Evolutionary conservation across 2,113 vertebrate genomes (phyloP), one percentile per base, ranked within the genome.

Genomic region (Motacilla alba): DNA sequence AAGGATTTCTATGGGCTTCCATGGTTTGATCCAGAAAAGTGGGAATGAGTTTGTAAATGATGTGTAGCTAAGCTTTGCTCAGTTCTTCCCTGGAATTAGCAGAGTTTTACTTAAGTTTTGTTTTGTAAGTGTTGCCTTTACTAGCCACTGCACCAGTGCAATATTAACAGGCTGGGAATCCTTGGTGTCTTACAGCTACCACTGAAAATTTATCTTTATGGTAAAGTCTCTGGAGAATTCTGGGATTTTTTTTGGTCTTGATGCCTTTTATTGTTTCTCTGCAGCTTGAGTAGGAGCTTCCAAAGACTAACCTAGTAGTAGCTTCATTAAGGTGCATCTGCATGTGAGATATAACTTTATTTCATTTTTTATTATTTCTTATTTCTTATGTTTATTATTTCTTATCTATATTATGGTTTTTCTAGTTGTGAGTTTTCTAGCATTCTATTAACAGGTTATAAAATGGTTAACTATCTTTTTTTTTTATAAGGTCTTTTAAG

Each of bases 191-290:
- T 67, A 47, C 86, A 87, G 87, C 83, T 95, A 78, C 94, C 75
- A 59, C 77, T 94, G 89, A 93, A 89, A 93, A 87, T 87, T 90
- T 91, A 49, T 23, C 49, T 92, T 96, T 97, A 83, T 93, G 96
- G 87, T 58, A 19, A 68, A 80, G 82, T 96, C 94, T 12, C 30
- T 76, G 37, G 33, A 64, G 24, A 10, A 41, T 60, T 91, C 87
- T 89, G 94, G 95, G 35, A 8, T 91, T 84, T 96, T 20, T 94
- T 95, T 97, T 98, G 96, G 96, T 97, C 96, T 98, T 97, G 96
- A 97, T 97, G 96, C 96, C 92, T 96, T 97, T 98, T 98, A 97
- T 44, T 44, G 33, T 76, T 87, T 63, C 39, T 63, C 63, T 87
- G 8, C 3, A 4, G 3, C 47, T 68, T 50, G 26, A 87, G 47